phyloP scores from a whole-genome alignment of 2,888 invertebrate species.

The Thumatha senex region DNA sequence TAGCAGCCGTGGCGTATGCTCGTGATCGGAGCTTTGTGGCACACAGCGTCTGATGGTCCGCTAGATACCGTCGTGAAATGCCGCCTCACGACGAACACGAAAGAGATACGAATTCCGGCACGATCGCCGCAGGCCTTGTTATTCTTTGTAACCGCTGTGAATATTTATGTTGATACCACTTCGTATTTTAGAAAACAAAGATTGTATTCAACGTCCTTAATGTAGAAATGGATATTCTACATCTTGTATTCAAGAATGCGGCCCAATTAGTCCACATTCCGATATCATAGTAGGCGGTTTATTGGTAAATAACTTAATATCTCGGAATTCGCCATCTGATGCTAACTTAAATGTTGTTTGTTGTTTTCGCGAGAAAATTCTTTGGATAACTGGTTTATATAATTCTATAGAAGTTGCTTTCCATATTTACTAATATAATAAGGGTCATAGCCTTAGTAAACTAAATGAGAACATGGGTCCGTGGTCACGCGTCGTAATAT shows the following conservation, averaged over 20 bases:
- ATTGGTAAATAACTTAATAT: conserved; percentile 66
- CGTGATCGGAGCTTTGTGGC: conserved; percentile 76
- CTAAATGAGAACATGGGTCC: conserved; percentile 11
- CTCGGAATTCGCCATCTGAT: conserved; percentile 53
- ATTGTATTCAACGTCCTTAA: conserved; percentile 59
- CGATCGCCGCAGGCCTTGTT: conserved; percentile 57
- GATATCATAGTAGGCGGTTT: conserved; percentile 59
- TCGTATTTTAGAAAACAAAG: conserved; percentile 28
- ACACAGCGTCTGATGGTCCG: conserved; percentile 66
- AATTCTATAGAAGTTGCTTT: not conserved
- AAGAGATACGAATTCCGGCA: conserved; percentile 63
- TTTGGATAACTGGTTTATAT: conserved; percentile 36
- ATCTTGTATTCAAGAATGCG: conserved; percentile 75
- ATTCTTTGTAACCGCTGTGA: conserved; percentile 38
- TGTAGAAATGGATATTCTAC: conserved; percentile 59
- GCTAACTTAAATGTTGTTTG: conserved; percentile 56
- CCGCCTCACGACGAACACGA: conserved; percentile 75
- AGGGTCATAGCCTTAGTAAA: conserved; percentile 2
- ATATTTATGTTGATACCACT: conserved; percentile 8
- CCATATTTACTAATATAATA: conserved; percentile 3
- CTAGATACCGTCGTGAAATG: conserved; percentile 78
- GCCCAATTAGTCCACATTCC: conserved; percentile 76
- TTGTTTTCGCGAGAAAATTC: conserved; percentile 14
- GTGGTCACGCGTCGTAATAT: conserved; percentile 4
- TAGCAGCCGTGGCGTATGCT: conserved; percentile 71